phyloP scores from a whole-genome alignment of 2,888 invertebrate species.

The Xanthorhoe designata region DNA sequence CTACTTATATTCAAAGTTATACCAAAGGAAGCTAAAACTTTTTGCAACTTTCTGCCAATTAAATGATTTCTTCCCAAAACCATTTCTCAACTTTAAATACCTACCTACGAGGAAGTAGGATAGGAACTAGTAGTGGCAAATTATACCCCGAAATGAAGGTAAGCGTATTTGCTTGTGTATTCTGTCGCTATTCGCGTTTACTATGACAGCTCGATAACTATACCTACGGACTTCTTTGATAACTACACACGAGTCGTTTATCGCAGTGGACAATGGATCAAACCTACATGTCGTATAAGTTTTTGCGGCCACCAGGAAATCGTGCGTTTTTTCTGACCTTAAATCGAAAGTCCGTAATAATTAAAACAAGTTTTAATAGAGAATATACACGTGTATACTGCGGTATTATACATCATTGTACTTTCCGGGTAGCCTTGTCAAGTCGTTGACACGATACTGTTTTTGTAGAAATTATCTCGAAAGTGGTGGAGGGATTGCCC shows the following conservation, averaged over 20 bases:
- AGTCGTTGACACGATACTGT: slow-evolving; percentile 53
- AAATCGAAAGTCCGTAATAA: slow-evolving; percentile 58
- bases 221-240: not conserved
- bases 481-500: slow-evolving; percentile 29
- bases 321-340: slow-evolving; percentile 50
- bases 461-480: slow-evolving; percentile 49
- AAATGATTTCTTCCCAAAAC: too few relatives aligned
- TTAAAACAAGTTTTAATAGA: slow-evolving; percentile 54
- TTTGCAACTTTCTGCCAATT: too few relatives aligned
- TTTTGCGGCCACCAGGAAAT: slow-evolving; percentile 56
- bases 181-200: too few relatives aligned
- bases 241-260: slow-evolving; percentile 1
- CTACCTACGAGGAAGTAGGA: too few relatives aligned
- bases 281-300: slow-evolving; percentile 36
- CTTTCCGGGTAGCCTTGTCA: slow-evolving; percentile 62
- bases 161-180: too few relatives aligned
- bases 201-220: too few relatives aligned
- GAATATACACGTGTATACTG: slow-evolving; percentile 43
- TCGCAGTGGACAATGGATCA: slow-evolving; percentile 28
- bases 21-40: too few relatives aligned
- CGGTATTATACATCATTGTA: slow-evolving; percentile 45
- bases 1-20: too few relatives aligned
- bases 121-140: too few relatives aligned
- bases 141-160: too few relatives aligned
- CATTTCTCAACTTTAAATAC: too few relatives aligned